A percentile compares a stretch with the other conserved stretches of the same genome.
Evolutionary conservation across 2,888 invertebrate species (phyloP).

Genomic region (Penaeus monodon): DNA sequence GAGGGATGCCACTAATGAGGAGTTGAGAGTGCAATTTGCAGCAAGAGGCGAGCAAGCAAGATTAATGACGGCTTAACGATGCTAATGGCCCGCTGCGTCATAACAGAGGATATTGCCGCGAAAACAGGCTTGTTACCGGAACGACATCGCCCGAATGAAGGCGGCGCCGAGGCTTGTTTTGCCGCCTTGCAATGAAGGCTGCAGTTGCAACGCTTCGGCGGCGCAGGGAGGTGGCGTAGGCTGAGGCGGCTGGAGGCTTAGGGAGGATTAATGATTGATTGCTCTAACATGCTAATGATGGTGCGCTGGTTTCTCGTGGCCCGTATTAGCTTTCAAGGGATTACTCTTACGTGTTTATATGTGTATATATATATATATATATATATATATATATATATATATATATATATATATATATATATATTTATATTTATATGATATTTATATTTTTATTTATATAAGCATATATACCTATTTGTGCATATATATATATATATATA

Average conservation of each 20-base stretch:
- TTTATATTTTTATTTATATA: neutral
- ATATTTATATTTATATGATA: too few species aligned
- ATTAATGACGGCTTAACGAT: slow-evolving; percentile 12
- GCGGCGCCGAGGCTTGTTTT: neutral
- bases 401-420: too few species aligned
- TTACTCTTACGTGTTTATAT: neutral
- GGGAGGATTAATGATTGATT: too few species aligned
- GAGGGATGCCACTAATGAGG: slow-evolving; percentile 8
- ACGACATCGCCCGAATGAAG: neutral
- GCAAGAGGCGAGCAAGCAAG: slow-evolving; percentile 17
- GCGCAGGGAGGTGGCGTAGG: too few species aligned
- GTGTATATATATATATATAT: slow-evolving; percentile 1
- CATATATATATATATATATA: too few species aligned
- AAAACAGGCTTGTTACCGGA: neutral
- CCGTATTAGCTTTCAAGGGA: neutral
- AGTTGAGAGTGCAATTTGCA: slow-evolving; percentile 19
- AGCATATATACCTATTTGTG: too few species aligned
- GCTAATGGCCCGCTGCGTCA: slow-evolving; percentile 10
- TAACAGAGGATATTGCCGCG: slow-evolving; percentile 7
- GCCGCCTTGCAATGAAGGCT: too few species aligned
- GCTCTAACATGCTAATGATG: too few species aligned
- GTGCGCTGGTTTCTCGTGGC: too few species aligned
- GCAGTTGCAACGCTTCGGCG: too few species aligned
- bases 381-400: too few species aligned
- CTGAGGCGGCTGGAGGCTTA: too few species aligned